Conservation (phyloP, 37 sponge, comb jelly and placozoan species). For the Haliclona indistincta region DNA sequence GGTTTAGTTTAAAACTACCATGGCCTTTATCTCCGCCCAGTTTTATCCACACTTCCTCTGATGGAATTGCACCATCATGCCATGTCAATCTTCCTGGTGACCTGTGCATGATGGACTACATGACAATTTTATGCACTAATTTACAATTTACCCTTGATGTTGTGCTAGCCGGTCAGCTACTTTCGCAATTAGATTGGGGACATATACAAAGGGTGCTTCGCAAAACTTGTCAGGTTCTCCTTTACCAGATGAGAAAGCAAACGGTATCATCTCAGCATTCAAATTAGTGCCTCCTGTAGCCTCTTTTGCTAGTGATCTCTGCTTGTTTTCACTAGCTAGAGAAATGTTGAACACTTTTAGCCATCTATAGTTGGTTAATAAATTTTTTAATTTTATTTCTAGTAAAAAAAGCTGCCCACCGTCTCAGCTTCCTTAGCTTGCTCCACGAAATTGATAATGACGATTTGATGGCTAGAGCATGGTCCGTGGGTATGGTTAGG, state of each 20-base stretch:
- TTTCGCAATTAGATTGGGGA: background rate
- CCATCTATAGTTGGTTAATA: background rate
- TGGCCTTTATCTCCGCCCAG: constrained; percentile 55
- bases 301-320: background rate
- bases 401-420: constrained; percentile 1
- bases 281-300: background rate
- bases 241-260: background rate
- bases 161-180: background rate
- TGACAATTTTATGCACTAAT: too few relatives aligned
- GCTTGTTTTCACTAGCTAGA: constrained; percentile 9
- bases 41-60: constrained; percentile 48
- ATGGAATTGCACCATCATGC: constrained; percentile 44
- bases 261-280: constrained; percentile 8
- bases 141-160: background rate
- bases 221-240: background rate
- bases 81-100: constrained; percentile 6
- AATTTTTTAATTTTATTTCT: background rate
- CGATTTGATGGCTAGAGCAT: constrained; percentile 28
- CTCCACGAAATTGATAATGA: constrained; percentile 21
- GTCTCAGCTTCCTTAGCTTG: constrained; percentile 14
- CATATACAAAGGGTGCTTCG: background rate
- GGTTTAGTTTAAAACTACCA: constrained; percentile 31
- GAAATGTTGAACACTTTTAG: background rate
- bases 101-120: too few relatives aligned
- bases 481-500: constrained; percentile 16